Conservation (phyloP, 2,797 vertebrate genomes). For the Petrocephalus sullivani region DNA sequence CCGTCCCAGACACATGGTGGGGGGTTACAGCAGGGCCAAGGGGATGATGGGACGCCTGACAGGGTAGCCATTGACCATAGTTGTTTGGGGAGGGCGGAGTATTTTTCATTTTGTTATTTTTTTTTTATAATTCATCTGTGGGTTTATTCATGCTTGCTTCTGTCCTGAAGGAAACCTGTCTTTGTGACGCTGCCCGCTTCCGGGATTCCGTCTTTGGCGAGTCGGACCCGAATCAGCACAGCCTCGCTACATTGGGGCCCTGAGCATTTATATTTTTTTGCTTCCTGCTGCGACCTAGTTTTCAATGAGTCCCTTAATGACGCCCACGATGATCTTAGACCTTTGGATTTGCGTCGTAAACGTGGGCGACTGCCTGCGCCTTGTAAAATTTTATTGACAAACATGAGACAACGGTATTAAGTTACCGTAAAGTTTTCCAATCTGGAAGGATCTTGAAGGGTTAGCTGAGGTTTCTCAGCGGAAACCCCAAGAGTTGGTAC, state of each 20-base stretch:
- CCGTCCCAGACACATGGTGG: slow-evolving; percentile 57
- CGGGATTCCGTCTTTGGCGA: slow-evolving; percentile 7
- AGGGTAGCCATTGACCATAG: background rate
- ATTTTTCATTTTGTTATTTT: background rate
- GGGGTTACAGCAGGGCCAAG: slow-evolving; percentile 27
- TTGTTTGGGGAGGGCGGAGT: background rate
- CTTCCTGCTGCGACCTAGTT: background rate
- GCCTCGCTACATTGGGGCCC: background rate
- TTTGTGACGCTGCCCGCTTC: slow-evolving; percentile 7
- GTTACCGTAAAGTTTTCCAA: slow-evolving; percentile 41
- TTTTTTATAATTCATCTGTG: slow-evolving; percentile 36
- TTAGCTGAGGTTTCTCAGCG: background rate
- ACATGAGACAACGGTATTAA: slow-evolving; percentile 27
- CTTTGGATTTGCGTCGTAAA: slow-evolving; percentile 44
- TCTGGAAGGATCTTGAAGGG: slow-evolving; percentile 23
- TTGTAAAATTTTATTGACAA: slow-evolving; percentile 50
- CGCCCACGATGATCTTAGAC: slow-evolving; percentile 23
- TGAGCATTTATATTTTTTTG: background rate
- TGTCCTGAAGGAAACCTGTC: slow-evolving; percentile 21
- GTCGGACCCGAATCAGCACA: slow-evolving; percentile 29
- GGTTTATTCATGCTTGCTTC: slow-evolving; percentile 46
- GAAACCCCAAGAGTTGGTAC: background rate
- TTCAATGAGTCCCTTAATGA: background rate
- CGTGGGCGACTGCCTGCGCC: slow-evolving; percentile 35
- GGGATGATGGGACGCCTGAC: slow-evolving; percentile 32